Evolutionary conservation across 2,113 vertebrate genomes (phyloP).

Genomic region (Syngnathus typhle): DNA sequence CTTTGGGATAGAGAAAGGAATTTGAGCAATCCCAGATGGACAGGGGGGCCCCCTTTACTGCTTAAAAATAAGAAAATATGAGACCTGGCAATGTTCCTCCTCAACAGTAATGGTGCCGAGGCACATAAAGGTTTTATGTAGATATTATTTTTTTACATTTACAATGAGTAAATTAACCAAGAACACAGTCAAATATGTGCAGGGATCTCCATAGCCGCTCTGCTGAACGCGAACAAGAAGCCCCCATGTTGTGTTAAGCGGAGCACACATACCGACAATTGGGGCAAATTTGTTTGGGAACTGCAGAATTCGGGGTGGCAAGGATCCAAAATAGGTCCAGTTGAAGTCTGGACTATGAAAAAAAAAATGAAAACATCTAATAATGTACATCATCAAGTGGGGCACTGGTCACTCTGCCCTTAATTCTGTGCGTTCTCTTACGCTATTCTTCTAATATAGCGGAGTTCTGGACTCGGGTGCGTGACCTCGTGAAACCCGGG

Average conservation of each 20-base stretch:
- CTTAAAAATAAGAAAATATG: neutral
- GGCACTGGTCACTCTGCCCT: neutral
- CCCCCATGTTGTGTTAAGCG: neutral
- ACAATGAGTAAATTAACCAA: too few relatives aligned
- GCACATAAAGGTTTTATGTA: too few relatives aligned
- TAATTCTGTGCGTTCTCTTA: neutral
- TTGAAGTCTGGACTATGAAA: neutral
- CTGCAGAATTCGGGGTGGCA: neutral
- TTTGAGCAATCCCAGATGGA: conserved; percentile 15
- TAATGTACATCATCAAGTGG: too few relatives aligned
- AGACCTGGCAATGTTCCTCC: neutral
- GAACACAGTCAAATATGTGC: neutral
- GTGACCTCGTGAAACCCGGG: conserved; percentile 71
- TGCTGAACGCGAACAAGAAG: conserved; percentile 15
- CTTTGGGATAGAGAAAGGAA: conserved; percentile 15
- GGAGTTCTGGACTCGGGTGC: conserved; percentile 79
- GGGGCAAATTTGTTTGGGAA: neutral
- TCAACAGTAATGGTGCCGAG: too few relatives aligned
- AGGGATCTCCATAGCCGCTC: neutral
- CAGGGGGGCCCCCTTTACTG: neutral
- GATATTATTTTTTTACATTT: too few relatives aligned
- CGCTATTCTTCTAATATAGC: conserved; percentile 60
- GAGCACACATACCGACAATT: neutral
- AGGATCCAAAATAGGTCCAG: neutral
- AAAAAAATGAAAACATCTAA: too few relatives aligned